phyloP scores from a whole-genome alignment of 35 echinoderm and acorn worm genomes.

The Ptychodera flava region DNA sequence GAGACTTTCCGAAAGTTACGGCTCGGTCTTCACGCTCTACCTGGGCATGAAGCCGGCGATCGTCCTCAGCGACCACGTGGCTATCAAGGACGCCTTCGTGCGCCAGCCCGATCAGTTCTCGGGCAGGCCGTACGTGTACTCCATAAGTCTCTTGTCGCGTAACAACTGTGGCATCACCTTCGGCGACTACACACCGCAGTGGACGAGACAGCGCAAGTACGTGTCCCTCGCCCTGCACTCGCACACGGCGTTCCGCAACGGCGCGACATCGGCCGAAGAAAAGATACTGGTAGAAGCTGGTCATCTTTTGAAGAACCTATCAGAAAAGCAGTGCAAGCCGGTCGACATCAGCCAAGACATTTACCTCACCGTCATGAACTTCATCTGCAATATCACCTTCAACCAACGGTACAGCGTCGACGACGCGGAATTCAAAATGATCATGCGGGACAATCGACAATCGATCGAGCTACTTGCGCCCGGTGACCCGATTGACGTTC shows the following conservation, averaged over 20 bases:
- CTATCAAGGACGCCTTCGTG: slow-evolving; percentile 82
- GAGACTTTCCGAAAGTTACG: slow-evolving; percentile 72
- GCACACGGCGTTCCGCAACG: slow-evolving; percentile 47
- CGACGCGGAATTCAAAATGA: slow-evolving; percentile 73
- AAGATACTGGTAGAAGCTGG: slow-evolving; percentile 74
- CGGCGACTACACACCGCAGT: slow-evolving; percentile 70
- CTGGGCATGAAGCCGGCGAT: slow-evolving; percentile 64
- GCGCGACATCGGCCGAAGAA: slow-evolving; percentile 39
- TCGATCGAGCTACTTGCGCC: slow-evolving; percentile 70
- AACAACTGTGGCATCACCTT: slow-evolving; percentile 96
- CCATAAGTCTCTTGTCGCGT: slow-evolving; percentile 66
- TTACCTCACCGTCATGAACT: slow-evolving; percentile 74
- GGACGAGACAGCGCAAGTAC: slow-evolving; percentile 52
- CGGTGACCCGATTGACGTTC: slow-evolving; percentile 94
- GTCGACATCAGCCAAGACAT: slow-evolving; percentile 62
- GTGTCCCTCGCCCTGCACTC: slow-evolving; percentile 61
- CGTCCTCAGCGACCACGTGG: slow-evolving; percentile 68
- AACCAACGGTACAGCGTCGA: slow-evolving; percentile 62
- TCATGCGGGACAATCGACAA: slow-evolving; percentile 68
- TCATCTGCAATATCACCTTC: slow-evolving; percentile 91
- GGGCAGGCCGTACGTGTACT: slow-evolving; percentile 85
- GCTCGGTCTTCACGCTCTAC: slow-evolving; percentile 74
- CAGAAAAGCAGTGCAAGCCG: slow-evolving; percentile 24
- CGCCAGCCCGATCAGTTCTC: slow-evolving; percentile 62
- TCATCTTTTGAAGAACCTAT: slow-evolving; percentile 35